Conservation (phyloP, 2,797 vertebrate genomes). For the Gymnocypris eckloni region DNA sequence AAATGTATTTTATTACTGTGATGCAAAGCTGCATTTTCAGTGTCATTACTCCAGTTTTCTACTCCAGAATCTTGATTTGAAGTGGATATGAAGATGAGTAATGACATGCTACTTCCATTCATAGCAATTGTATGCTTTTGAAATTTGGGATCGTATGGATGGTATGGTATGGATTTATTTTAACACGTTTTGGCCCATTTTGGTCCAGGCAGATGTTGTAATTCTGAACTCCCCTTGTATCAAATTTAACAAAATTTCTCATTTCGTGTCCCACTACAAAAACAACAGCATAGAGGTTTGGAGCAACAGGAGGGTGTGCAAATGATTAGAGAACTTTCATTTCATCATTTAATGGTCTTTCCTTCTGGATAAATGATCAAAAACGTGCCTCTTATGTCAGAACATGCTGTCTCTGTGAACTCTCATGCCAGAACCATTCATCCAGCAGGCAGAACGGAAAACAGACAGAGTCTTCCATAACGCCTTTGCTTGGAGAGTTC, state of each 20-base stretch:
- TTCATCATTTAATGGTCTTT: background rate
- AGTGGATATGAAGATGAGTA: background rate
- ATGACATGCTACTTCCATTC: background rate
- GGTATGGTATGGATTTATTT: background rate
- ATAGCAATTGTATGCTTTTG: background rate
- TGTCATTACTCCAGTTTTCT: background rate
- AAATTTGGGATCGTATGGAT: background rate
- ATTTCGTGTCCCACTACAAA: background rate
- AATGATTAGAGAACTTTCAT: background rate
- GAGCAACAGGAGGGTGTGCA: background rate
- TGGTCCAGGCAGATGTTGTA: background rate
- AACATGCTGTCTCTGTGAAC: conserved; percentile 2
- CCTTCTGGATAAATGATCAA: conserved; percentile 16
- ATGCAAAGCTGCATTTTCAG: background rate
- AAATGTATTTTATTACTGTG: background rate
- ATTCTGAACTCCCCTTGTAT: background rate
- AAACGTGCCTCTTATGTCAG: conserved; percentile 4
- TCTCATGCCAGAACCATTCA: conserved; percentile 42
- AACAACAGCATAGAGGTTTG: background rate
- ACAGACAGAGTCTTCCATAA: conserved; percentile 41
- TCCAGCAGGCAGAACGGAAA: conserved; percentile 33
- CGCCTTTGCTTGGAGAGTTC: conserved; percentile 43
- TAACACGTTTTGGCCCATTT: background rate
- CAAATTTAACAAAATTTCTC: background rate
- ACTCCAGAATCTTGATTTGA: background rate